A percentile compares a stretch with the other conserved stretches of the same genome.
Conservation (phyloP, 2,113 vertebrate genomes). For the Salvelinus sp. region DNA sequence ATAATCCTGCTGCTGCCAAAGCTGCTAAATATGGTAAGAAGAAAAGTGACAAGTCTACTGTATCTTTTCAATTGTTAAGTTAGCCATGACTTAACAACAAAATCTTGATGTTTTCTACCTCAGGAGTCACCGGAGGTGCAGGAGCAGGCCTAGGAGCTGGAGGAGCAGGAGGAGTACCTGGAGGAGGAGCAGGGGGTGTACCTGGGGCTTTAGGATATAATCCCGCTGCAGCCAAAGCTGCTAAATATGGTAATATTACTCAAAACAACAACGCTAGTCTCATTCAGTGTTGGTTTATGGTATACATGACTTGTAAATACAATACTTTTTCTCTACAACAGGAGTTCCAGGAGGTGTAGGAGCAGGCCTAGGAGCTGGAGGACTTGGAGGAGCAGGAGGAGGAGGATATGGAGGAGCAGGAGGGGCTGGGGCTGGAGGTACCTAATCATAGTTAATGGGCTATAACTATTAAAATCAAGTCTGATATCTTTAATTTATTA, state of each 20-base stretch:
- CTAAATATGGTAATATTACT: conserved; percentile 44
- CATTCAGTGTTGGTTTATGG: too few relatives aligned
- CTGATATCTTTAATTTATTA: too few relatives aligned
- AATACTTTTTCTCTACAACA: too few relatives aligned
- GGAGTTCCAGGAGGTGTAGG: conserved; percentile 17
- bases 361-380: conserved; percentile 30
- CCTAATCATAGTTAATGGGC: background rate
- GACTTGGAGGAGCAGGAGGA: conserved; percentile 37
- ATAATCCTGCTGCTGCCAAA: conserved; percentile 46
- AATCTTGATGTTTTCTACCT: too few relatives aligned
- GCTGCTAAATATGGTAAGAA: conserved; percentile 50
- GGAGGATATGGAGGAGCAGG: conserved; percentile 6
- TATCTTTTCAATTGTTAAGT: too few relatives aligned
- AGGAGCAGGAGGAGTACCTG: background rate
- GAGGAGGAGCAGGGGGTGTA: too few relatives aligned
- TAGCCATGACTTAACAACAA: too few relatives aligned
- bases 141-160: background rate
- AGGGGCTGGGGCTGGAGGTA: background rate
- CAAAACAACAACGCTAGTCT: too few relatives aligned
- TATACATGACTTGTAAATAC: too few relatives aligned
- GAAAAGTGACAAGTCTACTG: too few relatives aligned
- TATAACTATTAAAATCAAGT: background rate
- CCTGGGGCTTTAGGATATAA: too few relatives aligned
- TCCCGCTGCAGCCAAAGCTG: conserved; percentile 50
- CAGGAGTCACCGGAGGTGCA: conserved; percentile 12